These are phyloP conservation scores for Metopolophium dirhodum DNA, from an alignment of 1,140 invertebrate genomes.

Conservation along the genomic window DNA sequence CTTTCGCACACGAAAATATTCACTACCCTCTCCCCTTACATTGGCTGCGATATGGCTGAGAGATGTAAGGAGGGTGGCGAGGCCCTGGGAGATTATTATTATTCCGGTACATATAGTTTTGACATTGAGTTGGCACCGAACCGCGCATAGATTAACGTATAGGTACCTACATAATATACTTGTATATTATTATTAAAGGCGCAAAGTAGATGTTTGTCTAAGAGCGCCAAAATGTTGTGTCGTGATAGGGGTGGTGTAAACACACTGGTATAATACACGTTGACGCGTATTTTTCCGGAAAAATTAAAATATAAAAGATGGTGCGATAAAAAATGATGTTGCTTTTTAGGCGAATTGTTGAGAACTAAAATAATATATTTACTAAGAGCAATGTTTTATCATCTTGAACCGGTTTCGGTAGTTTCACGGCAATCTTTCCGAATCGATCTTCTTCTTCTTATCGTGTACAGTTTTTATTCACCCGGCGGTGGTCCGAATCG, in stretches of 20 bases:
- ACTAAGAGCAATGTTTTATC: no score
- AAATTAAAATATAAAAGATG: neutral
- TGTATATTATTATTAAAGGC: no score
- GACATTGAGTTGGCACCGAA: constrained; percentile 5
- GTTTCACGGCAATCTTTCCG: no score
- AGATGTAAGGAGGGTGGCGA: neutral
- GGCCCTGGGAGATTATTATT: neutral
- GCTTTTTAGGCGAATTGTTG: neutral
- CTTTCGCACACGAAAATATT: neutral
- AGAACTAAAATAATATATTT: no score
- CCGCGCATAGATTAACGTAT: neutral
- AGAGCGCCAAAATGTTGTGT: neutral
- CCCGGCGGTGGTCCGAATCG: no score
- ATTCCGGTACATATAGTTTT: constrained; percentile 11
- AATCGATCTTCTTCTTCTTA: no score
- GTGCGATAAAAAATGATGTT: neutral
- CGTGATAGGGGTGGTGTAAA: neutral
- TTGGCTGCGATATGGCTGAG: neutral
- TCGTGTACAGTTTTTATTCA: no score
- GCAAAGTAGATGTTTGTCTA: neutral
- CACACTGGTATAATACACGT: neutral
- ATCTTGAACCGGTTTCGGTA: no score
- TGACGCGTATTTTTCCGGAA: neutral
- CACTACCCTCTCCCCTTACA: neutral
- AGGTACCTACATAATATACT: neutral